Evolutionary conservation across 2,888 invertebrate genomes (phyloP).

Genomic region (Phengaris alcon): DNA sequence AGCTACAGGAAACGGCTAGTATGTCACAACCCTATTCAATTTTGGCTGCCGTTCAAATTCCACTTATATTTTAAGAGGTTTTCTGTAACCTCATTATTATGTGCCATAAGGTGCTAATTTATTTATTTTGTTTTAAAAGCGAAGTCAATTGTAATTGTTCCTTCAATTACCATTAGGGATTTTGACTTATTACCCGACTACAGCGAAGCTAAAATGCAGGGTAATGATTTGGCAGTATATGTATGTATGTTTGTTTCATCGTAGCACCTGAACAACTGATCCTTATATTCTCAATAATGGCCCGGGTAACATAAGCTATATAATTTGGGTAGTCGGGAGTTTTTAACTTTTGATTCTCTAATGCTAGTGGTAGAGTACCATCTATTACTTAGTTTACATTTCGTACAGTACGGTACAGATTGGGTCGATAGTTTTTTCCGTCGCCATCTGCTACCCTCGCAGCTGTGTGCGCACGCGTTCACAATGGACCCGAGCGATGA

Average conservation of each 20-base stretch:
- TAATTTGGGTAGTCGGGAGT: no score
- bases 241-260: no score
- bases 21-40: slow-evolving; percentile 1
- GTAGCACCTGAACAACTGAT: no score
- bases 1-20: neutral
- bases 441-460: slow-evolving; percentile 62
- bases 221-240: no score
- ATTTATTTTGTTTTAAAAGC: neutral
- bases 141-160: neutral
- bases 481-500: slow-evolving; percentile 73
- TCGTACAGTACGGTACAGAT: slow-evolving; percentile 38
- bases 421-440: slow-evolving; percentile 45
- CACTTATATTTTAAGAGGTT: slow-evolving; percentile 9
- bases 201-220: no score
- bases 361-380: no score
- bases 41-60: neutral
- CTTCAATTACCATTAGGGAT: neutral
- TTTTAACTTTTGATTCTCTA: no score
- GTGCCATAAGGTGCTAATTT: neutral
- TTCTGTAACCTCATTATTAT: slow-evolving; percentile 7
- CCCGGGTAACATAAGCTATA: no score
- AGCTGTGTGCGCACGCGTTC: slow-evolving; percentile 74
- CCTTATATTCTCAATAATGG: no score
- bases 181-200: no score
- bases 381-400: neutral